Percentiles rank a stretch among this genome's conserved stretches.
Evolutionary conservation across 2,888 invertebrate species (phyloP).

Genomic region (Bellardia bayeri): DNA sequence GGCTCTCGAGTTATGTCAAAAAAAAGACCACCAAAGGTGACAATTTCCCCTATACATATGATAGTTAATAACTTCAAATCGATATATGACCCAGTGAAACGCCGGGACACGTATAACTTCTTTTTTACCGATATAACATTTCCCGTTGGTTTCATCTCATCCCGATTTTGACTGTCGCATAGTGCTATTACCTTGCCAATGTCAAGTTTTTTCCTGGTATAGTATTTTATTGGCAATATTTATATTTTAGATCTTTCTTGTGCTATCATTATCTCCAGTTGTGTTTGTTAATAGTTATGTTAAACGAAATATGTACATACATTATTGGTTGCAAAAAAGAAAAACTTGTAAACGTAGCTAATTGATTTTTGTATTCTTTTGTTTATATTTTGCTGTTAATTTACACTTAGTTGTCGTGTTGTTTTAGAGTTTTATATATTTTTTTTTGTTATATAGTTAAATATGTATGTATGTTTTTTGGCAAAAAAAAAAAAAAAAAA

Average conservation of each 20-base stretch:
- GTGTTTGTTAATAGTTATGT: background rate
- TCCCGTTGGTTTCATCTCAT: too few species aligned
- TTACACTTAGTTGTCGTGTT: constrained; percentile 34
- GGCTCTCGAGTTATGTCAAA: too few species aligned
- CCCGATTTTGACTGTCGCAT: too few species aligned
- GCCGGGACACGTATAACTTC: too few species aligned
- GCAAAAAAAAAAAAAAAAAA: constrained; percentile 7
- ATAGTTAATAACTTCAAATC: too few species aligned
- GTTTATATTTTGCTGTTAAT: constrained; percentile 45
- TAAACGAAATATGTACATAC: constrained; percentile 15
- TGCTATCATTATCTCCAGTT: constrained; percentile 28
- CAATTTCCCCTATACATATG: too few species aligned
- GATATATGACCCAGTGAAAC: too few species aligned
- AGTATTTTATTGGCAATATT: too few species aligned
- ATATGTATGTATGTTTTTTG: background rate
- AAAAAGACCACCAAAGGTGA: too few species aligned
- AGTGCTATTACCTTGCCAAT: too few species aligned
- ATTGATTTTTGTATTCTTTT: constrained; percentile 56
- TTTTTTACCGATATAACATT: too few species aligned
- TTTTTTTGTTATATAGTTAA: background rate
- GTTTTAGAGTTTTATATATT: constrained; percentile 9
- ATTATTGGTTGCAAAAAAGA: background rate
- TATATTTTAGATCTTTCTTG: background rate
- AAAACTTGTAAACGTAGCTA: constrained; percentile 41
- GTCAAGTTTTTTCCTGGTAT: too few species aligned